phyloP scores from a whole-genome alignment of 2,888 invertebrate genomes.

The Monoplex corrugatus region DNA sequence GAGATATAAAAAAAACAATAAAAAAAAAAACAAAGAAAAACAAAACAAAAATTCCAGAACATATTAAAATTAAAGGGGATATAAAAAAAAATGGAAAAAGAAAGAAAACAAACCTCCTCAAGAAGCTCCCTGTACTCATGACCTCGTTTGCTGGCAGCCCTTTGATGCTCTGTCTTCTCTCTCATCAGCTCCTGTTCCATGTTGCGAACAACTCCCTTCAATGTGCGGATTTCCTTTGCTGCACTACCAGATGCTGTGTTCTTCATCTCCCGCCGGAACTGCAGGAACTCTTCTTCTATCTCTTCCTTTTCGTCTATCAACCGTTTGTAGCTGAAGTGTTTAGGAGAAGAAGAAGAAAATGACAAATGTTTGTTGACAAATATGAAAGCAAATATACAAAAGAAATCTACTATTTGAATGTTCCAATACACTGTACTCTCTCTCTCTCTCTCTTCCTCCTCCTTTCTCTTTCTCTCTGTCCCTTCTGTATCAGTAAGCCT shows the following conservation, averaged over 20 bases:
- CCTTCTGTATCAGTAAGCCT: too few species aligned
- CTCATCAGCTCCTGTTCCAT: constrained; percentile 79
- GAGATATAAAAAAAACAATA: not conserved
- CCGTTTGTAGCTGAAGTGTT: constrained; percentile 48
- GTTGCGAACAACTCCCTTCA: constrained; percentile 76
- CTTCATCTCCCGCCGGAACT: constrained; percentile 74
- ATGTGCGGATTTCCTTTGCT: constrained; percentile 75
- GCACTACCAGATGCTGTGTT: constrained; percentile 70
- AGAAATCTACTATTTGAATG: too few species aligned
- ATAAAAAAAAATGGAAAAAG: not conserved
- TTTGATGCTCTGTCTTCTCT: constrained; percentile 78
- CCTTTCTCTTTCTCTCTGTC: too few species aligned
- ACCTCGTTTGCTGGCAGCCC: constrained; percentile 72
- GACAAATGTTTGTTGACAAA: too few species aligned
- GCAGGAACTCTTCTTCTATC: constrained; percentile 74
- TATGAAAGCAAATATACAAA: too few species aligned
- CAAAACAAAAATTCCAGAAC: too few species aligned
- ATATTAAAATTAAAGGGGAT: too few species aligned
- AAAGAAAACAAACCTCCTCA: constrained; percentile 71
- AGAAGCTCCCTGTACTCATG: constrained; percentile 77
- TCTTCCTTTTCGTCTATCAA: constrained; percentile 76
- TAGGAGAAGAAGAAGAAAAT: too few species aligned
- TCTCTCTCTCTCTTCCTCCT: too few species aligned
- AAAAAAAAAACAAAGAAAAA: not conserved
- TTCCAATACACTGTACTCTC: not conserved